These are phyloP conservation scores for Chrosomus eos DNA, from an alignment of 2,797 vertebrate genomes.

Conservation along the genomic window DNA sequence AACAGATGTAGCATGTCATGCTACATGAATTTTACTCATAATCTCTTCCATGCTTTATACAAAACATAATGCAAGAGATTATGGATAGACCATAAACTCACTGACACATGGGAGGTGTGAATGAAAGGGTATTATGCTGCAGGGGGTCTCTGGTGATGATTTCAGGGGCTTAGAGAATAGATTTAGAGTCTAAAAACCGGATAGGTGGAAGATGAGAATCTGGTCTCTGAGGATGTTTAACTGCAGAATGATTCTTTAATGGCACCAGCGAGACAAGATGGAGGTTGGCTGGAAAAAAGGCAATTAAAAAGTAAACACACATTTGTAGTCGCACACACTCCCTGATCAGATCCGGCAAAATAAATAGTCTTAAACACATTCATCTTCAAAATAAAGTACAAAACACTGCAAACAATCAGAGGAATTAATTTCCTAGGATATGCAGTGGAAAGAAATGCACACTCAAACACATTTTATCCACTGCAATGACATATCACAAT, in stretches of 20 bases:
- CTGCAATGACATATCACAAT: conserved; percentile 37
- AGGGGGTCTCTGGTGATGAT: conserved; percentile 29
- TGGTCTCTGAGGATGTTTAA: conserved; percentile 22
- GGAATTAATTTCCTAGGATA: conserved; percentile 35
- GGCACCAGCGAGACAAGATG: conserved; percentile 27
- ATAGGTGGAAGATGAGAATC: conserved; percentile 30
- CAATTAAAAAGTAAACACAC: conserved; percentile 43
- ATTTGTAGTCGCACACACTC: not conserved
- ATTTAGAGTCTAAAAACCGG: conserved; percentile 4
- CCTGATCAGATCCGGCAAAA: conserved; percentile 11
- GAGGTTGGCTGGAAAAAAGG: conserved; percentile 18
- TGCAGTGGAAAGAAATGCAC: conserved; percentile 26
- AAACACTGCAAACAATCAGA: conserved; percentile 43
- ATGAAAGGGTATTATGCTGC: conserved; percentile 39
- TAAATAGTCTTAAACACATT: conserved; percentile 32
- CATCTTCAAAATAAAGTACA: conserved; percentile 37
- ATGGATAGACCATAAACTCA: conserved; percentile 33
- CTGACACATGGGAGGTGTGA: conserved; percentile 29
- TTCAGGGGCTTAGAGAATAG: not conserved
- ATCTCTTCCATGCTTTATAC: conserved; percentile 42
- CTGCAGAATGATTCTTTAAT: conserved; percentile 34
- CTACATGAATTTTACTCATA: conserved; percentile 49
- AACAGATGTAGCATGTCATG: conserved; percentile 45
- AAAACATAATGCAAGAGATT: conserved; percentile 27
- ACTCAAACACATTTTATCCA: conserved; percentile 42